Evolutionary conservation across 2,888 invertebrate species (phyloP), one percentile per base, ranked within the genome.

Genomic region (Eretmocerus hayati): DNA sequence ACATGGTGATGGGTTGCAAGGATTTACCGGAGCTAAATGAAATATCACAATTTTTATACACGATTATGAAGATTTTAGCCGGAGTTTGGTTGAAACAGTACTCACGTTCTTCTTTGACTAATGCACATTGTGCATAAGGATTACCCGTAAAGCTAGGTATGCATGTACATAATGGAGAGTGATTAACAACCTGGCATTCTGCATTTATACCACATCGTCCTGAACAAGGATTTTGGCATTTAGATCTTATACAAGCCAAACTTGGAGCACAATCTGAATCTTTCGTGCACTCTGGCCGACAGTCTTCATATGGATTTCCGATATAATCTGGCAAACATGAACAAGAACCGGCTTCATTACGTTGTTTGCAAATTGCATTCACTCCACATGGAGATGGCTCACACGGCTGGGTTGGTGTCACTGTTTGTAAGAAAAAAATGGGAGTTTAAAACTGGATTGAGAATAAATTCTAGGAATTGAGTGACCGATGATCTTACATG

Each of bases 91-190:
- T 13, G 26, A 9, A 9, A 26, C 6, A 9, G 8, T 32, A 48
- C 50, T 32, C 37, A 53, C 53, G 36, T 19, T 44, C 32, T n/a
- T 42, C 21, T 26, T 5, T 36, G 3, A 31, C 26, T 5, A 48
- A 15, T 11, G 16, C 38, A 21, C 79, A 79, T 48, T 71, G 73
- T 52, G 67, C 65, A 58, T 84, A 81, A 4, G 85, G 83, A 72
- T 86, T 81, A 20, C 85, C 85, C 15, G 78, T 79, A 58, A 76
- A 79, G 44, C 77, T 76, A 18, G 71, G 61, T n/a, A 74, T 74
- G 63, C 89, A 89, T 50, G 79, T 79, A 68, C 90, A 90, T 58
- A 85, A 79, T 4, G 90, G 87, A 63, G 83, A 83, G 65, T 90
- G 89, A 62, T 85, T 84, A 47, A 84, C 79, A 4, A 87, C 87